Conservation (phyloP, 2,113 vertebrate genomes). For the Tenrec ecaudatus region DNA sequence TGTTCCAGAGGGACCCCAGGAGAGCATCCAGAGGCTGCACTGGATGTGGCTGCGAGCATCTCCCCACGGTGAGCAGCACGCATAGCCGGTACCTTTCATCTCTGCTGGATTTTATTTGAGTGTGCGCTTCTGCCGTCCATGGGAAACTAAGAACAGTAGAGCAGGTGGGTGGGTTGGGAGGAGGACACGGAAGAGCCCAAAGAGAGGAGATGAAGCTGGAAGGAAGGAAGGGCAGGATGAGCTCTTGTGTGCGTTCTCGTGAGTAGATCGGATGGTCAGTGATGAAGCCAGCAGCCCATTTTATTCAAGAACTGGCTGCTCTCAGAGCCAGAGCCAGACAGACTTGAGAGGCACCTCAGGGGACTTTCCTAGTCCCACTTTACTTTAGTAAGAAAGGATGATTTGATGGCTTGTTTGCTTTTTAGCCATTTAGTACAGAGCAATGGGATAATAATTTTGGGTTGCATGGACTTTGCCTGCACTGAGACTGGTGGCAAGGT, state of each 20-base stretch:
- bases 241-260: accelerated
- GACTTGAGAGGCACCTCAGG: background rate
- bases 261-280: background rate
- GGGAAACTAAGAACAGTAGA: background rate
- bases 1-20: background rate
- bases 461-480: background rate
- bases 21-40: accelerated
- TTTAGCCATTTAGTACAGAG: background rate
- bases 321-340: background rate
- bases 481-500: background rate
- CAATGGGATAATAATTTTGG: background rate
- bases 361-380: background rate
- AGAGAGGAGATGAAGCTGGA: background rate
- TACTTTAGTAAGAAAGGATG: background rate
- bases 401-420: background rate
- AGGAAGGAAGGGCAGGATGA: background rate
- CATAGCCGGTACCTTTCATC: accelerated
- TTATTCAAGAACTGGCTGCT: background rate
- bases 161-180: background rate
- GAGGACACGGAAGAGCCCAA: background rate
- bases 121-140: background rate
- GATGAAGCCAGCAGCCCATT: background rate
- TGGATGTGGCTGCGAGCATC: background rate
- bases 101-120: background rate
- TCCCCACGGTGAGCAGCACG: conserved; percentile 7